Conservation (phyloP, 2,113 vertebrate species). For the Oplegnathus fasciatus region DNA sequence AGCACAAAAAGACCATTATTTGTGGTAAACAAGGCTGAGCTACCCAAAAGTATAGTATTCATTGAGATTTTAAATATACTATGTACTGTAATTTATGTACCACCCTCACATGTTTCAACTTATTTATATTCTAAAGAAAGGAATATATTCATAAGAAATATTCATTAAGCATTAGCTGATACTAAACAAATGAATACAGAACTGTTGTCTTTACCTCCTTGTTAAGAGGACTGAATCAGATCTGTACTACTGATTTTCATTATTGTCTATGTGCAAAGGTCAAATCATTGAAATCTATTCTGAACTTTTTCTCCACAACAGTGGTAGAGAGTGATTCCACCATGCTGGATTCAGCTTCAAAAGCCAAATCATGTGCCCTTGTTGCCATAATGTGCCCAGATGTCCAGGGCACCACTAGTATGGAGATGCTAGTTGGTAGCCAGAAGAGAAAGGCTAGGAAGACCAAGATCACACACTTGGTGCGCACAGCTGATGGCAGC, state of each 20-base stretch:
- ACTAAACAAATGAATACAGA: not conserved
- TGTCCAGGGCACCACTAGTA: slow-evolving; percentile 82
- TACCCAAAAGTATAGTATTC: not conserved
- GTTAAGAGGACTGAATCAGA: slow-evolving; percentile 1
- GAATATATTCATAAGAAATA: not conserved
- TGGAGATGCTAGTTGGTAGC: slow-evolving; percentile 96
- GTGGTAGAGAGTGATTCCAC: slow-evolving; percentile 87
- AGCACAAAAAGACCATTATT: not conserved
- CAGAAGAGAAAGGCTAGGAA: slow-evolving; percentile 99
- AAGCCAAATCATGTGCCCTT: slow-evolving; percentile 85
- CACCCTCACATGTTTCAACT: not conserved
- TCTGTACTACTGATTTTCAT: not conserved
- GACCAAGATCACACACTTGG: slow-evolving; percentile 98
- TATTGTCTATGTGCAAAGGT: not conserved
- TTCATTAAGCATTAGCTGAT: not conserved
- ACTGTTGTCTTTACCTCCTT: not conserved
- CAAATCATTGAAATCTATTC: not conserved
- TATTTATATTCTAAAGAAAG: not conserved
- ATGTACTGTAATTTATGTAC: not conserved
- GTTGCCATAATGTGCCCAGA: slow-evolving; percentile 87
- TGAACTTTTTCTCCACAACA: slow-evolving; percentile 77
- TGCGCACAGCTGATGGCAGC: slow-evolving; percentile 93
- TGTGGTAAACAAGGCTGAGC: not conserved
- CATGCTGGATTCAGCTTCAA: slow-evolving; percentile 83
- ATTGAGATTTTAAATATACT: not conserved